phyloP scores from a whole-genome alignment of 1,140 invertebrate genomes.

The Drosophila santomea region DNA sequence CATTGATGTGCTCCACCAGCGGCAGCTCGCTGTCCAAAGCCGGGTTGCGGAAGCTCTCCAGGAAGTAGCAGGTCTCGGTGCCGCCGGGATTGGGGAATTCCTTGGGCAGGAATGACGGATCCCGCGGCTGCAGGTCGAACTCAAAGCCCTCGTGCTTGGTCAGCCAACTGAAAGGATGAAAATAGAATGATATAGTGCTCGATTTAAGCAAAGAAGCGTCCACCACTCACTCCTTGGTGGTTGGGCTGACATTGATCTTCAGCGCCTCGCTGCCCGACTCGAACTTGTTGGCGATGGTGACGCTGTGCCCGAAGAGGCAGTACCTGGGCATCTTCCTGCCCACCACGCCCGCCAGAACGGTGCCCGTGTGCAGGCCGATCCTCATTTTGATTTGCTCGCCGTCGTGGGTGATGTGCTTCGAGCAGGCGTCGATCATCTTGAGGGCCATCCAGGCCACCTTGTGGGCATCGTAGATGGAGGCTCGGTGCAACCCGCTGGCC shows the following conservation, averaged over 20 bases:
- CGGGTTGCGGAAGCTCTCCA: conserved; percentile 92
- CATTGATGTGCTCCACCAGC: conserved; percentile 89
- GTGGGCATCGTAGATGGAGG: conserved; percentile 90
- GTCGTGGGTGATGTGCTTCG: conserved; percentile 94
- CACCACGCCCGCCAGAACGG: conserved; percentile 95
- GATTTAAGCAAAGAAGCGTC: not conserved
- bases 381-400: conserved; percentile 97
- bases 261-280: conserved; percentile 96
- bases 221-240: conserved; percentile 93
- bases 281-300: conserved; percentile 97
- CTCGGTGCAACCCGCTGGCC: conserved; percentile 95
- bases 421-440: conserved; percentile 95
- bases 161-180: conserved; percentile 88
- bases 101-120: conserved; percentile 92
- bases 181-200: not conserved
- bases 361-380: conserved; percentile 96
- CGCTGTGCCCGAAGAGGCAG: conserved; percentile 96
- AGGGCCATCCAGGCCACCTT: conserved; percentile 97
- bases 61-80: conserved; percentile 93
- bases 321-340: conserved; percentile 96
- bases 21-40: conserved; percentile 86
- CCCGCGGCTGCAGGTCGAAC: conserved; percentile 90
- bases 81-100: conserved; percentile 91
- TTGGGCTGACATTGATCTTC: conserved; percentile 96
- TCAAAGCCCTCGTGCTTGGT: conserved; percentile 90